Base-by-base conservation (phyloP, 2,888 invertebrate species). In the Drosophila kanekoi region DNA sequence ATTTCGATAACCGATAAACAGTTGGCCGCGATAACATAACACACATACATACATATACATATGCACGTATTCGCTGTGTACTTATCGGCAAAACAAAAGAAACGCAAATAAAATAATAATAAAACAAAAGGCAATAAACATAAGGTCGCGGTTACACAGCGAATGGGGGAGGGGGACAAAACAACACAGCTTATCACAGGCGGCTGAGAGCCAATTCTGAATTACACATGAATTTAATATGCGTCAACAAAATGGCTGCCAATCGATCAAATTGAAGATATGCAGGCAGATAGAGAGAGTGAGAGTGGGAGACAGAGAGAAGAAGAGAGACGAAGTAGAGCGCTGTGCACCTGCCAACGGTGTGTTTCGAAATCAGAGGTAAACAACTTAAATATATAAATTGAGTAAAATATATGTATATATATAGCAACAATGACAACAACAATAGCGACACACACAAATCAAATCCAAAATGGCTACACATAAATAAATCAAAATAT, bases 181-280 rank as follows among this genome's bases (percentile, higher is more conserved):
- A 47, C 62, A 74, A 74, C 56, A 60, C 47, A 38, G 58, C 64
- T 76, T 67, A 61, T 72, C 61, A 8, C 28, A 67, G 61, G 33
- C 48, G 41, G 56, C 45, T 66, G 49, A 62, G 33, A 60, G 60
- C 57, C 65, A 74, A 54, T 71, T 73, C 59, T n/a, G 69, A 74
- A 69, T 74, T 73, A 64, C 70, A 64, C 56, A 69, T 64, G 56
- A 69, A 60, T 75, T 76, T 66, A 48, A 66, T 71, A 59, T 66
- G 66, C 61, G 77, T 76, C 77, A 62, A 28, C 72, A 81, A 78
- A 73, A 77, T 80, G 83, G 77, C 81, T 61, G 86, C 69, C 81
- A 86, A 86, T 81, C 81, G 78, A 77, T 78, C 68, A 75, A 81
- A 62, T 54, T 64, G 68, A 69, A 71, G 28, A 28, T 28, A 28